Evolutionary conservation across 2,113 vertebrate species (phyloP), one percentile per base, ranked within the genome.

Genomic region (Falco punctatus): DNA sequence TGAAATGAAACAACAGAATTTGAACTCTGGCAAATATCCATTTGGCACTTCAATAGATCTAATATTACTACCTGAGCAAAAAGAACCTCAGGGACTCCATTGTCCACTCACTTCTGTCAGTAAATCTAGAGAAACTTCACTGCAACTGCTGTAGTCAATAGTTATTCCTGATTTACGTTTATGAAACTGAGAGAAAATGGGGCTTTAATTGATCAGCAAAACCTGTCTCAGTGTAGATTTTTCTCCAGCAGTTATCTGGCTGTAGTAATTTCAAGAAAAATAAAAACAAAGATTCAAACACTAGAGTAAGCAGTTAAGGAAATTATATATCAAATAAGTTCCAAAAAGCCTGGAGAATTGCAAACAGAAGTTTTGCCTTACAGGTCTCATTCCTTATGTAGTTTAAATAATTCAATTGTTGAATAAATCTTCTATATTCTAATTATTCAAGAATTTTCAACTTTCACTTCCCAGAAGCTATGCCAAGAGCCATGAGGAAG

Each of bases 401-500:
- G 97, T 98, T 97, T 97, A 97, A 98, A 97, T 98, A 98, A 98
- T 97, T 97, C 88, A 97, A 70, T 97, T 97, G 88, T 97, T 97
- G 96, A 97, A 98, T 96, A 97, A 92, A 90, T 96, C 84, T 96
- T 69, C 78, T 93, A 66, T 95, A 94, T 86, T 96, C 59, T 94
- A 95, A 97, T 97, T 97, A 96, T 93, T 97, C 75, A 94, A 96
- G 42, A 48, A 86, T 95, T 97, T 98, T 89, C 27, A 51, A 51
- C 59, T 86, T 88, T 64, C 54, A 92, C 92, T 96, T 77, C n/a
- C 96, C 81, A 94, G 81, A 51, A 97, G 92, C 78, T 84, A 96
- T 96, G 81, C 95, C 81, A 81, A n/a, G 28, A 97, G 93, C 91
- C 73, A 86, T 90, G 78, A 55, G n/a, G 52, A 86, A 92, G 64